Conservation (phyloP, 2,888 invertebrate genomes). For the Cheilosia vernalis region DNA sequence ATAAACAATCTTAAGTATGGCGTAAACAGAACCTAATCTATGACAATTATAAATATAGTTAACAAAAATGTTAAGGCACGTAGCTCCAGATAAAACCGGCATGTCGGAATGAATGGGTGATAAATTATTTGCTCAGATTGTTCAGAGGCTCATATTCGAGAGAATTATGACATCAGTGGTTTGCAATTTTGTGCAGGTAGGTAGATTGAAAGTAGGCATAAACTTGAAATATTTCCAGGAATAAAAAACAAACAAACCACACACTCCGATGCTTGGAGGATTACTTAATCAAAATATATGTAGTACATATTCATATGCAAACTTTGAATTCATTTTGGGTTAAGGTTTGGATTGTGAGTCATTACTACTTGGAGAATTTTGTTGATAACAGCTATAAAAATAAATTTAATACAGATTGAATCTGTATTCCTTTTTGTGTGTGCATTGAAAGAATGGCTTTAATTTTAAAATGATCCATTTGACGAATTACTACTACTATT, state of each 20-base stretch:
- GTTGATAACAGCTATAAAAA: not conserved
- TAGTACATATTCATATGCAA: not conserved
- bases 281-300: slow-evolving; percentile 16
- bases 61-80: slow-evolving; percentile 9
- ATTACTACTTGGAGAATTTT: not conserved
- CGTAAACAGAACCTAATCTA: slow-evolving; percentile 5
- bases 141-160: slow-evolving; percentile 5
- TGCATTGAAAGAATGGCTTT: not conserved
- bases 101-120: slow-evolving; percentile 9
- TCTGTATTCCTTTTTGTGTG: not conserved
- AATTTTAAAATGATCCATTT: too few relatives aligned
- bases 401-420: not conserved
- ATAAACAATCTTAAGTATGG: not conserved
- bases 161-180: slow-evolving; percentile 33
- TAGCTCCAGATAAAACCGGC: slow-evolving; percentile 39
- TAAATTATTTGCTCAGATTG: slow-evolving; percentile 27
- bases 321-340: not conserved
- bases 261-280: too few relatives aligned
- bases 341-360: not conserved
- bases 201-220: not conserved
- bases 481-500: too few relatives aligned
- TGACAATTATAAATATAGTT: not conserved
- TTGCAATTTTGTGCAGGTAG: slow-evolving; percentile 26
- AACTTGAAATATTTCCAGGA: slow-evolving; percentile 3
- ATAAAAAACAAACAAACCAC: slow-evolving; percentile 5